Evolutionary conservation across 2,797 vertebrate genomes (phyloP), one percentile per base, ranked within the genome.

Genomic region (Hyperoplus lanceolatus): DNA sequence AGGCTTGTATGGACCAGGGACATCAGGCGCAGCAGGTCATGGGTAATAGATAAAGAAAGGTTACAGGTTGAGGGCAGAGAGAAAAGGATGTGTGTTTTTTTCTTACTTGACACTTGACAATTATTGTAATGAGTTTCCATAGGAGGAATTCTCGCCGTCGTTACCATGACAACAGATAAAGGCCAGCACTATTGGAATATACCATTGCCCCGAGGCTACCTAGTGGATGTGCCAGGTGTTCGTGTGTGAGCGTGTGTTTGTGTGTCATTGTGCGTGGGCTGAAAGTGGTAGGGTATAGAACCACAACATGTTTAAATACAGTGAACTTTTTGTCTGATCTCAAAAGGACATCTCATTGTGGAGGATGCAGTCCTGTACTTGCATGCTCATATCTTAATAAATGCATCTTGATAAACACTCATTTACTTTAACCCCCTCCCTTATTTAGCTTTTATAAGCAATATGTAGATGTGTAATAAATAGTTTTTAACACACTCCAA

Each of bases 121-220:
- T 85, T 79, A 85, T 87, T 91, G 75, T 93, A 93, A 95, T 92
- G 82, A 93, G 92, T 88, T 89, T 92, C 86, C 89, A 79, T 89
- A 86, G 93, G 90, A 72, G 93, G 92, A 93, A 94, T 90, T 92
- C 92, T 92, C 83, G 56, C 79, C 80, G 83, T 92, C 71, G 96
- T 97, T 96, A 78, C 96, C 94, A 96, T 96, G 96, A 96, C 94
- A 94, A 97, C 96, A 80, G 74, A 87, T 50, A 82, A 91, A 94
- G 95, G 90, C 93, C 78, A 89, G 87, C 66, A 68, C 79, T 86
- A 87, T 88, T 89, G 87, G 92, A 95, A 92, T 92, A 92, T 92
- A 94, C 94, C 89, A 92, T 77, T 87, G 84, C 82, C 92, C 91
- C 11, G 50, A 88, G 87, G 94, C 89, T 82, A 74, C 65, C 61